A percentile compares a stretch with the other conserved stretches of the same genome.
phyloP scores from a whole-genome alignment of 2,888 invertebrate species.

The Chaitophorus viminalis region DNA sequence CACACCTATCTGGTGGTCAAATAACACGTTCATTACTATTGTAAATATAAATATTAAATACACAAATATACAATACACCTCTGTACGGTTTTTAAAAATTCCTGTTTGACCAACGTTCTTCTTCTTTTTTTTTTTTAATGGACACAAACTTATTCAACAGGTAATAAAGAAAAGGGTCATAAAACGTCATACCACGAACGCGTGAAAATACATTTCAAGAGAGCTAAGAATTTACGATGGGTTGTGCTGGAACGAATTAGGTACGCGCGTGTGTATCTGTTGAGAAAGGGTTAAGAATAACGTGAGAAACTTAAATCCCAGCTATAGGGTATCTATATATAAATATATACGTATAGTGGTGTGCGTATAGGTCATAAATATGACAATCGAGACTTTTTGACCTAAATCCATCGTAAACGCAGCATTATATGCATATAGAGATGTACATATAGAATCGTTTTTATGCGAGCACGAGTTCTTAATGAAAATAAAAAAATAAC shows the following conservation, averaged over 20 bases:
- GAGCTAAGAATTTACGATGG: constrained; percentile 22
- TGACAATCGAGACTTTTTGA: constrained; percentile 14
- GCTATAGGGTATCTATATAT: background rate
- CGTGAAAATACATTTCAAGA: constrained; percentile 33
- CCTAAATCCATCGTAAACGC: constrained; percentile 29
- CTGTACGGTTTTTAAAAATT: constrained; percentile 24
- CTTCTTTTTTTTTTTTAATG: background rate
- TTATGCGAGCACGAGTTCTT: background rate
- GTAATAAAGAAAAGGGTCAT: constrained; percentile 3
- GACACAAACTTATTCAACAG: background rate
- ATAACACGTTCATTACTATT: constrained; percentile 52
- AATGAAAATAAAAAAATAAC: constrained; percentile 5
- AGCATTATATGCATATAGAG: background rate
- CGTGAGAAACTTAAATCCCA: constrained; percentile 46
- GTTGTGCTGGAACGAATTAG: constrained; percentile 47
- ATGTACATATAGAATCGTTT: background rate
- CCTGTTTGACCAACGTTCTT: constrained; percentile 22
- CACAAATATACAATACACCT: too few relatives aligned
- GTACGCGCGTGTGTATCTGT: background rate
- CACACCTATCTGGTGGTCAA: constrained; percentile 54
- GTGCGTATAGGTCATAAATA: constrained; percentile 11
- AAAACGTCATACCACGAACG: constrained; percentile 20
- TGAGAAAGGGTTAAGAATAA: constrained; percentile 37
- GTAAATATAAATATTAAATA: constrained; percentile 33
- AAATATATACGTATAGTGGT: background rate